Conservation (phyloP, 2,888 invertebrate genomes). For the Punctoribates punctum region DNA sequence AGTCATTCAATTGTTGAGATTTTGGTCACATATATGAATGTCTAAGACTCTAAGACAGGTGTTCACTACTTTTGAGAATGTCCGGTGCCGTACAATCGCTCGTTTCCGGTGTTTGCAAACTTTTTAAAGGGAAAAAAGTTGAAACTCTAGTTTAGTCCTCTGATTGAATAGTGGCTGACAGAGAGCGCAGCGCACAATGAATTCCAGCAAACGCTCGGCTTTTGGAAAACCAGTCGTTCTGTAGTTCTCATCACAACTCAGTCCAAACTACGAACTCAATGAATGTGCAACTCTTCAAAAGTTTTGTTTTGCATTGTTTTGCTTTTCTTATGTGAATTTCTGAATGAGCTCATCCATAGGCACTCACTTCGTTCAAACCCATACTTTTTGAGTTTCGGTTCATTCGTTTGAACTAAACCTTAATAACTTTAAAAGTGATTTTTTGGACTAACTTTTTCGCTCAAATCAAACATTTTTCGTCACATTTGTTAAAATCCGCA, state of each 20-base stretch:
- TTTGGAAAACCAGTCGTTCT: constrained; percentile 10
- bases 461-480: too few relatives aligned
- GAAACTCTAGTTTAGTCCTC: constrained; percentile 5
- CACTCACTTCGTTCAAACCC: not conserved
- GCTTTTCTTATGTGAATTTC: not conserved
- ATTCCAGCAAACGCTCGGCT: not conserved
- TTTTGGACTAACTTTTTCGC: too few relatives aligned
- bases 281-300: constrained; percentile 1
- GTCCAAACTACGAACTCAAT: not conserved
- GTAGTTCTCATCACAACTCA: constrained; percentile 6
- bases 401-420: not conserved
- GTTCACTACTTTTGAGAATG: constrained; percentile 24
- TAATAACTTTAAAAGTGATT: too few relatives aligned
- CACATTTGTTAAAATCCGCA: too few relatives aligned
- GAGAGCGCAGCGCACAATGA: constrained; percentile 13
- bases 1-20: constrained; percentile 9
- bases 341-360: not conserved
- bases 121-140: constrained; percentile 17
- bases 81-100: constrained; percentile 3
- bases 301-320: not conserved
- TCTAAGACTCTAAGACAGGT: constrained; percentile 27
- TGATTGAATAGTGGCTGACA: constrained; percentile 10
- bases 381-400: not conserved
- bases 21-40: constrained; percentile 12
- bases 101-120: constrained; percentile 32